phyloP scores from a whole-genome alignment of 2,797 vertebrate genomes.

The Aplochiton taeniatus region DNA sequence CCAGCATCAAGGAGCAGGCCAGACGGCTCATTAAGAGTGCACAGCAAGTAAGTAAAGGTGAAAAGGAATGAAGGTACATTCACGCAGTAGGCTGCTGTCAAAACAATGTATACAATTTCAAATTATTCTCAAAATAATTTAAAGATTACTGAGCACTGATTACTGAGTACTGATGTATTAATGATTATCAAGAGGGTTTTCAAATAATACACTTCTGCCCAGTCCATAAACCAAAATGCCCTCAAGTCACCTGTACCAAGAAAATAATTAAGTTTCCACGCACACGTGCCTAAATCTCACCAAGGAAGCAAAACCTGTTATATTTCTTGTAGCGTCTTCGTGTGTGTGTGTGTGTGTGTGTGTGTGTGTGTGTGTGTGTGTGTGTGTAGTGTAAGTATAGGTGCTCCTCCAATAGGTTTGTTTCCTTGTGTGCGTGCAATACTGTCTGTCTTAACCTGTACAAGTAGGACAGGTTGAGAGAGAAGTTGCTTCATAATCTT shows the following conservation, averaged over 20 bases:
- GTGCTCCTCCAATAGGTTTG: too few relatives aligned
- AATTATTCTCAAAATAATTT: too few relatives aligned
- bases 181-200: neutral
- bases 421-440: too few relatives aligned
- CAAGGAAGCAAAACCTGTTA: slow-evolving; percentile 46
- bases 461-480: slow-evolving; percentile 1
- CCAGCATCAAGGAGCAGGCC: slow-evolving; percentile 94
- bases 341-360: slow-evolving; percentile 8
- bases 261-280: slow-evolving; percentile 24
- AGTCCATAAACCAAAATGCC: slow-evolving; percentile 3
- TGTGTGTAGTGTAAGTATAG: slow-evolving; percentile 3
- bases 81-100: neutral
- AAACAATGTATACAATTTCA: too few relatives aligned
- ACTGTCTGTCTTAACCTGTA: slow-evolving; percentile 16
- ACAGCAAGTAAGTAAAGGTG: slow-evolving; percentile 80
- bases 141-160: too few relatives aligned
- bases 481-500: neutral
- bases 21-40: slow-evolving; percentile 93
- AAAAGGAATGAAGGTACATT: neutral
- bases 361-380: neutral
- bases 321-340: neutral
- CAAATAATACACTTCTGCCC: neutral
- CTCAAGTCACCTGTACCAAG: slow-evolving; percentile 17
- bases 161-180: too few relatives aligned
- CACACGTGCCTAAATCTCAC: slow-evolving; percentile 25